phyloP scores from a whole-genome alignment of 2,113 vertebrate species.

The Scatophagus argus region DNA sequence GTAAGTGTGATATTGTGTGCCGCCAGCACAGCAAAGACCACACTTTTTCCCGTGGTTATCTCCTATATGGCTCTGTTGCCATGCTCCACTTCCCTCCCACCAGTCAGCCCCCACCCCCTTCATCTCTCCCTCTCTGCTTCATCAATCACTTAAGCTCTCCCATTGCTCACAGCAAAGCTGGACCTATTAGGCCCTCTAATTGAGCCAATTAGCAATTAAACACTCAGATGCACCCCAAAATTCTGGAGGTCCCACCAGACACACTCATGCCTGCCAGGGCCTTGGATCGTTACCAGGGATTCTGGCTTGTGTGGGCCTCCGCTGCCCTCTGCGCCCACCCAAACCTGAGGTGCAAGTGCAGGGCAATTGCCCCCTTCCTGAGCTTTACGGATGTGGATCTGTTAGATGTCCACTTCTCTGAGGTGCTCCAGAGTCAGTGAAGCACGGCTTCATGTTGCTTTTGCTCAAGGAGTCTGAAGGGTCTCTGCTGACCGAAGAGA shows the following conservation, averaged over 20 bases:
- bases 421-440: conserved; percentile 16
- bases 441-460: conserved; percentile 2
- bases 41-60: background rate
- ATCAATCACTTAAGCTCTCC: conserved; percentile 72
- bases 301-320: background rate
- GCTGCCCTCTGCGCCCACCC: background rate
- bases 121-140: conserved; percentile 47
- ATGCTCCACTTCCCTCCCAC: conserved; percentile 12
- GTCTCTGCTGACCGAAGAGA: conserved; percentile 31
- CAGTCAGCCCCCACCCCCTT: conserved; percentile 15
- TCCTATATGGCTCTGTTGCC: conserved; percentile 23
- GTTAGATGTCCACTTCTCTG: conserved; percentile 23
- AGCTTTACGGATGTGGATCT: conserved; percentile 12
- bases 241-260: conserved; percentile 59
- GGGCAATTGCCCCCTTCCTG: background rate
- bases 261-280: conserved; percentile 24
- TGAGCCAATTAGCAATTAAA: conserved; percentile 77
- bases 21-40: background rate
- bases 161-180: conserved; percentile 54
- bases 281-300: conserved; percentile 37
- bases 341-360: conserved; percentile 9
- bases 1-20: conserved; percentile 16
- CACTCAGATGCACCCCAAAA: conserved; percentile 67
- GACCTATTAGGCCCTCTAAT: conserved; percentile 68
- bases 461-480: conserved; percentile 21